Evolutionary conservation across 2,888 invertebrate genomes (phyloP).

Genomic region (Troglohyphantes excavatus): DNA sequence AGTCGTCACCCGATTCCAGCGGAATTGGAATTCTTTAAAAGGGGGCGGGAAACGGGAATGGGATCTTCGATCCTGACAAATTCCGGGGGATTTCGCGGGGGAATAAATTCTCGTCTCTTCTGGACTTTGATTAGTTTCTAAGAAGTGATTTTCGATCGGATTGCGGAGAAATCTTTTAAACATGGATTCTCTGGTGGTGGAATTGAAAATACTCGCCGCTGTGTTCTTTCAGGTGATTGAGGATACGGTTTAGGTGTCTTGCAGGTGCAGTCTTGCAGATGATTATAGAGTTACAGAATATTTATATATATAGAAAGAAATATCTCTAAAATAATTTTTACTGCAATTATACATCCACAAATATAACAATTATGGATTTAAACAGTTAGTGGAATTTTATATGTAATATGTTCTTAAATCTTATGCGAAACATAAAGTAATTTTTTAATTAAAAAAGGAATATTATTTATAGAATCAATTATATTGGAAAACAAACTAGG

Average conservation of each 20-base stretch:
- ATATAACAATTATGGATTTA: too few relatives aligned
- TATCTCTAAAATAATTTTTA: too few relatives aligned
- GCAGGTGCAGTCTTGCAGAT: background rate
- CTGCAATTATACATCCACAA: too few relatives aligned
- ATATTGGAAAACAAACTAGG: too few relatives aligned
- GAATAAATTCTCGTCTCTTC: constrained; percentile 37
- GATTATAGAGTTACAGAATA: background rate
- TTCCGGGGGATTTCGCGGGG: background rate
- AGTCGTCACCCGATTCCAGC: background rate
- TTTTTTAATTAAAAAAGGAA: too few relatives aligned
- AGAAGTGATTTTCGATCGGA: constrained; percentile 32
- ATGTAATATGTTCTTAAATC: too few relatives aligned
- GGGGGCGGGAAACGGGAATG: background rate
- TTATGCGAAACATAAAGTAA: too few relatives aligned
- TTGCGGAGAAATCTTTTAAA: constrained; percentile 41
- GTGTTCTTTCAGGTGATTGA: background rate
- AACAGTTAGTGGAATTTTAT: too few relatives aligned
- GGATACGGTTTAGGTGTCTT: background rate
- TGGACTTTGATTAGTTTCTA: constrained; percentile 50
- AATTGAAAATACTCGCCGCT: background rate
- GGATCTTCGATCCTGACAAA: constrained; percentile 10
- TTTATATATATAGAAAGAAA: too few relatives aligned
- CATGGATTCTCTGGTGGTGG: background rate
- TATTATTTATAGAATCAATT: too few relatives aligned
- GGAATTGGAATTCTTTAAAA: background rate